Conservation (phyloP, 2,888 invertebrate genomes). For the Trachelus stipa region DNA sequence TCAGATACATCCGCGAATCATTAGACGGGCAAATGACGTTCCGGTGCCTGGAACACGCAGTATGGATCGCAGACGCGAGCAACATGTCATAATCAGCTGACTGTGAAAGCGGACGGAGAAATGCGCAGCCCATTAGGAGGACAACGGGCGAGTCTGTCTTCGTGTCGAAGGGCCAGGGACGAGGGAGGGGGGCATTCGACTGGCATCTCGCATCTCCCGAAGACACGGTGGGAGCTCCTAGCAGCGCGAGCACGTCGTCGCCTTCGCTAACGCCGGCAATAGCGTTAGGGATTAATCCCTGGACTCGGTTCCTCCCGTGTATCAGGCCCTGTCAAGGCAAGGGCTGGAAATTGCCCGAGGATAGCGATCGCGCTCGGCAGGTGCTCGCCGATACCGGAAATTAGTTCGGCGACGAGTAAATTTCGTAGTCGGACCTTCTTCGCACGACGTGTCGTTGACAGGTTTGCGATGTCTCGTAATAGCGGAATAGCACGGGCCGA, state of each 20-base stretch:
- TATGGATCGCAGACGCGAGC: conserved; percentile 56
- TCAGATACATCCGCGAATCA: conserved; percentile 58
- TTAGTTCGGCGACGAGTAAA: conserved; percentile 35
- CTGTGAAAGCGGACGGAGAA: conserved; percentile 62
- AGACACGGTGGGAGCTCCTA: too few species aligned
- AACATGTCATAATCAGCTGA: conserved; percentile 66
- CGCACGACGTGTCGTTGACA: conserved; percentile 51
- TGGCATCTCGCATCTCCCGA: too few species aligned
- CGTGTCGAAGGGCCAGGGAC: neutral
- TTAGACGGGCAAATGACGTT: conserved; percentile 63
- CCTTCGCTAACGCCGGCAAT: too few species aligned
- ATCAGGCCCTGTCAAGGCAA: too few species aligned
- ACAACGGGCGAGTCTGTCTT: conserved; percentile 56
- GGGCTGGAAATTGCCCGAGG: too few species aligned
- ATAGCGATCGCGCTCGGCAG: conserved; percentile 1
- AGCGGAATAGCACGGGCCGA: conserved; percentile 45
- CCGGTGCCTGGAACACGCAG: conserved; percentile 59
- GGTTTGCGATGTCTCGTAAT: conserved; percentile 64
- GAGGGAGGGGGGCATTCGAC: neutral
- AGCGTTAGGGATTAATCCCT: too few species aligned
- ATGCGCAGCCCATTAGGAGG: conserved; percentile 62
- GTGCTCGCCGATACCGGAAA: conserved; percentile 1
- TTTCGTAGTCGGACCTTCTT: conserved; percentile 33
- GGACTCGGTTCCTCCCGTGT: too few species aligned
- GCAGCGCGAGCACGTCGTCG: too few species aligned